Conservation (phyloP, 1,140 invertebrate genomes). For the roundworm (Caenorhabditis elegans) region DNA sequence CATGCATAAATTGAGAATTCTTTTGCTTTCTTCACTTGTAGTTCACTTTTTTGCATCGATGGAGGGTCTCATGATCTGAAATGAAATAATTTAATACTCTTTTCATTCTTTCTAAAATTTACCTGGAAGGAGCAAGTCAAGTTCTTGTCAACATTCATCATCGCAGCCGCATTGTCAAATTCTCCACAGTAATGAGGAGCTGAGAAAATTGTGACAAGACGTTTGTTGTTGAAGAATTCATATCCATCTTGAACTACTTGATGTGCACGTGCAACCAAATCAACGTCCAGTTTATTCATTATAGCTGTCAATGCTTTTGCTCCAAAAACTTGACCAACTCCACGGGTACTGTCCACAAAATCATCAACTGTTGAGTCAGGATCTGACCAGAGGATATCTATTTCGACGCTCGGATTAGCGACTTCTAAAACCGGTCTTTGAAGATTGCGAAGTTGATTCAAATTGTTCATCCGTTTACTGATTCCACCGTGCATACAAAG, state of each 20-base stretch:
- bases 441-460: constrained; percentile 71
- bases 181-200: constrained; percentile 77
- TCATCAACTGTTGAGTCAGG: constrained; percentile 86
- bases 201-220: constrained; percentile 53
- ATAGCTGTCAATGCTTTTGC: constrained; percentile 47
- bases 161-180: constrained; percentile 43
- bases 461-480: constrained; percentile 75
- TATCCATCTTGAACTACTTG: constrained; percentile 86
- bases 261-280: constrained; percentile 52
- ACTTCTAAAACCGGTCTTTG: background rate
- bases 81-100: background rate
- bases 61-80: background rate
- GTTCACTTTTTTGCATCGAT: no score
- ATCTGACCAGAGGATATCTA: constrained; percentile 68
- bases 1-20: no score
- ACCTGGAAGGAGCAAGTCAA: constrained; percentile 39
- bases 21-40: no score
- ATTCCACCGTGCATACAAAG: constrained; percentile 82
- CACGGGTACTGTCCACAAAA: constrained; percentile 79
- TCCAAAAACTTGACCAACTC: constrained; percentile 55
- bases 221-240: constrained; percentile 88
- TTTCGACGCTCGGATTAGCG: constrained; percentile 47
- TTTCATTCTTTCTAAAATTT: no score
- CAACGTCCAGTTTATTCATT: constrained; percentile 34
- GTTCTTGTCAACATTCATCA: constrained; percentile 49